Base-by-base conservation (phyloP, 2,113 vertebrate species). In the Engraulis encrasicolus region DNA sequence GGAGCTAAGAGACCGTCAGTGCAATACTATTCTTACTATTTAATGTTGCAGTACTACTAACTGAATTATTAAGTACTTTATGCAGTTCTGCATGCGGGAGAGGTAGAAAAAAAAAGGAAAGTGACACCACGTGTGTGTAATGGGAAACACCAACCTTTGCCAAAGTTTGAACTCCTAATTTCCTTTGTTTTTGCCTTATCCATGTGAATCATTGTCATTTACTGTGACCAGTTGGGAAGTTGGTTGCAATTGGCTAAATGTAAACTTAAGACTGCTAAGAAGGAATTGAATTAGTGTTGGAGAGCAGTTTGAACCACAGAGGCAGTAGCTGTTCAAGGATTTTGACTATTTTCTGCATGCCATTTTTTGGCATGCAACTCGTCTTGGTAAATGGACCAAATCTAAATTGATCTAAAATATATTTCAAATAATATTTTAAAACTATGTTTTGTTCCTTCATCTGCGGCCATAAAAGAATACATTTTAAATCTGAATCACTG, bases 111-210 rank as follows among this genome's bases (percentile, higher is more conserved):
- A 85, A 40, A 84, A 82, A 36, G 66, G 82, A 86, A 31, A 85
- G 82, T 80, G 81, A 45, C 66, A 48, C 74, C 36, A 52, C 31
- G 38, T 31, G 79, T 82, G 83, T 80, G 66, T 87, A 86, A 88
- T 88, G 82, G 86, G 78, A 81, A 87, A 89, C 86, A 82, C 92
- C 90, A 89, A 86, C 89, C 91, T 89, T 92, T 93, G 94, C 93
- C 94, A 95, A 95, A 94, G 91, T 94, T 94, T 94, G 89, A 90
- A 83, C 86, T 89, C 86, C 83, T 84, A 86, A 86, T 89, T 90
- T 85, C 83, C 83, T 66, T 87, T 85, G 87, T 88, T 91, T 91
- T 90, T 91, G 90, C 90, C 86, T 89, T 85, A 85, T 86, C 90
- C 88, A 86, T 91, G 89, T 31, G 9, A 66, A 9, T 66, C 58